Conservation (phyloP, 2,113 vertebrate species). For the Ammodramus savannarum region DNA sequence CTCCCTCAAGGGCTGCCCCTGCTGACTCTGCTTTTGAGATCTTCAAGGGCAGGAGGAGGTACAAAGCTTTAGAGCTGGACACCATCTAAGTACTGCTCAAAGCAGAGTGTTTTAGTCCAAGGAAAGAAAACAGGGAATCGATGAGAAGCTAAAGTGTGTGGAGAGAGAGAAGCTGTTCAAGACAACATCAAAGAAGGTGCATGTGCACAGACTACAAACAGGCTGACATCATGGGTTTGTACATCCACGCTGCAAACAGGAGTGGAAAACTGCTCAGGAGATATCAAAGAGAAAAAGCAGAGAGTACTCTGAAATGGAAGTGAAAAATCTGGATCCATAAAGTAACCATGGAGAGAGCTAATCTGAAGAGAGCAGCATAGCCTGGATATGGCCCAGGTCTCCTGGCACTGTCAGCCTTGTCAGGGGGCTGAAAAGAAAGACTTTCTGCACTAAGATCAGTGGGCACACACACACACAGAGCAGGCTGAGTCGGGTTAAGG, state of each 20-base stretch:
- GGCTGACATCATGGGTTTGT: not conserved
- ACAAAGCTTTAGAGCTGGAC: not conserved
- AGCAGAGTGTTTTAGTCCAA: not conserved
- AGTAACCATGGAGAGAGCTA: not conserved
- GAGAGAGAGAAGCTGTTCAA: not conserved
- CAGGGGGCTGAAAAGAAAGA: not conserved
- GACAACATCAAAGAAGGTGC: conserved; percentile 3
- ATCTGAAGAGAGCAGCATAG: not conserved
- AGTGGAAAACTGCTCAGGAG: not conserved
- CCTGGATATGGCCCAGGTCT: not conserved
- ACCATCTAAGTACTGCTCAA: not conserved
- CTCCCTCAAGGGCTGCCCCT: not conserved
- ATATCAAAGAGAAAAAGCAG: not conserved
- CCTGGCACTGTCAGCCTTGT: not conserved
- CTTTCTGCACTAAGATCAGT: not conserved
- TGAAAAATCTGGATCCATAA: not conserved
- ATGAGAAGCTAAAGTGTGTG: not conserved
- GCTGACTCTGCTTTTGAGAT: not conserved
- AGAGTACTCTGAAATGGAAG: not conserved
- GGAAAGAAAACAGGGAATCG: not conserved
- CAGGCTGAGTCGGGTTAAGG: not conserved
- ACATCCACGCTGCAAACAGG: not conserved
- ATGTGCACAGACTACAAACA: not conserved
- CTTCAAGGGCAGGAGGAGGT: not conserved
- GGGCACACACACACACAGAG: not conserved